phyloP scores from a whole-genome alignment of 2,797 vertebrate genomes.

The Poeciliopsis infans region DNA sequence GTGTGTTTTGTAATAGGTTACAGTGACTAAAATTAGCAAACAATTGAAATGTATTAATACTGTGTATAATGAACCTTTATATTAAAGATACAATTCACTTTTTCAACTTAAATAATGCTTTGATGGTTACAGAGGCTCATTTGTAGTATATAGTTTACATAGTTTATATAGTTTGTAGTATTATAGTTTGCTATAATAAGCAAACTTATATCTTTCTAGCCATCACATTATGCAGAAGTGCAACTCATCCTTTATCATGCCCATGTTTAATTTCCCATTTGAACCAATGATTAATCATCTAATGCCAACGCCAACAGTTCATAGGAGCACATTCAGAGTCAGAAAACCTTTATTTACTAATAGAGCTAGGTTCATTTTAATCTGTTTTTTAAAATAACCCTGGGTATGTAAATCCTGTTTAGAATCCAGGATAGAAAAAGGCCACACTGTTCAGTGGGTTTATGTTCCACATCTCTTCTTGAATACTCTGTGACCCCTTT shows the following conservation, averaged over 20 bases:
- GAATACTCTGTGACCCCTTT: constrained; percentile 1
- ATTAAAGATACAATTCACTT: too few species aligned
- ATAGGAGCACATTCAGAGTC: neutral
- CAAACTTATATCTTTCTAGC: neutral
- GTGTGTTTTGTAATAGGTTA: neutral
- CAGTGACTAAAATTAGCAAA: neutral
- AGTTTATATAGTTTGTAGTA: too few species aligned
- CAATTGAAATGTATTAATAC: neutral
- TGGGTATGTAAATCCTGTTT: neutral
- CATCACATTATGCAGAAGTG: neutral
- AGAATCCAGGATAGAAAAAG: neutral
- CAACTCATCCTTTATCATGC: neutral
- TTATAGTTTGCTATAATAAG: neutral
- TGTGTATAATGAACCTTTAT: neutral
- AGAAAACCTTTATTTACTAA: neutral
- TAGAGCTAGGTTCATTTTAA: neutral
- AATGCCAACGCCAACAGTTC: neutral
- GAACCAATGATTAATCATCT: neutral
- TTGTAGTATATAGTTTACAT: neutral
- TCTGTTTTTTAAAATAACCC: neutral
- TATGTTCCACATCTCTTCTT: neutral
- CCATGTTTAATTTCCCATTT: neutral
- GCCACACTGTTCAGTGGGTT: too few species aligned
- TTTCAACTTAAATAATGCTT: too few species aligned
- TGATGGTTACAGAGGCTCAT: too few species aligned